Conservation (phyloP, 2,113 vertebrate genomes). For the Epinephelus cyanopodus region DNA sequence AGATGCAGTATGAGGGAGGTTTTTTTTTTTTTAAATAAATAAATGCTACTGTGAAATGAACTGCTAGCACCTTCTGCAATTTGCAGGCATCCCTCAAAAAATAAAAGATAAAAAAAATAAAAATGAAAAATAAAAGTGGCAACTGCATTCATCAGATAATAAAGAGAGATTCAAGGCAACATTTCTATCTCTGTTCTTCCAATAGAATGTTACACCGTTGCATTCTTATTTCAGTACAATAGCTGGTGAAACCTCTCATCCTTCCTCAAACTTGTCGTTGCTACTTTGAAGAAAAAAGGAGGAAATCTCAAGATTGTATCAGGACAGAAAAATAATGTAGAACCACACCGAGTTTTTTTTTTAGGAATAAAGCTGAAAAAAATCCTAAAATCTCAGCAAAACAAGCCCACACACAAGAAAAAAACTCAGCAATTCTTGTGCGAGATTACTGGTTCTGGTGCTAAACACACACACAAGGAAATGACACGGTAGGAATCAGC, state of each 20-base stretch:
- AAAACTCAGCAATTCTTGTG: conserved; percentile 20
- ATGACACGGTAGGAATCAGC: conserved; percentile 60
- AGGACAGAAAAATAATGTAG: conserved; percentile 22
- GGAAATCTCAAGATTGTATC: conserved; percentile 40
- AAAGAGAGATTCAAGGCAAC: conserved; percentile 64
- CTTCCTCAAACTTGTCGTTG: conserved; percentile 26
- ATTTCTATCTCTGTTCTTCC: conserved; percentile 33
- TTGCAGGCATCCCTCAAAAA: conserved; percentile 26
- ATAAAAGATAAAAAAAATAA: background rate
- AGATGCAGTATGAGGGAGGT: background rate
- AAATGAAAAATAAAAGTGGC: conserved; percentile 3
- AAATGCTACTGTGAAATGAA: conserved; percentile 30
- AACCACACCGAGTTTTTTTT: background rate
- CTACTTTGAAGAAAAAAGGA: conserved; percentile 5
- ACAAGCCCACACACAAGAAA: background rate
- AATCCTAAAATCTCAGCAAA: conserved; percentile 15
- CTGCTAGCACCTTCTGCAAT: background rate
- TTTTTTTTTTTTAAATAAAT: background rate
- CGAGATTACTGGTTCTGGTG: conserved; percentile 37
- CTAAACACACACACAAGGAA: conserved; percentile 56
- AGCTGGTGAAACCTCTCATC: conserved; percentile 37
- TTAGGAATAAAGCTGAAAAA: background rate
- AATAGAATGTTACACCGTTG: conserved; percentile 25
- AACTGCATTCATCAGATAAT: conserved; percentile 56
- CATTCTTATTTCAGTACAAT: conserved; percentile 41